These are phyloP conservation scores for Lochmaea capreae DNA, from an alignment of 2,888 invertebrate genomes.

Conservation along the genomic window DNA sequence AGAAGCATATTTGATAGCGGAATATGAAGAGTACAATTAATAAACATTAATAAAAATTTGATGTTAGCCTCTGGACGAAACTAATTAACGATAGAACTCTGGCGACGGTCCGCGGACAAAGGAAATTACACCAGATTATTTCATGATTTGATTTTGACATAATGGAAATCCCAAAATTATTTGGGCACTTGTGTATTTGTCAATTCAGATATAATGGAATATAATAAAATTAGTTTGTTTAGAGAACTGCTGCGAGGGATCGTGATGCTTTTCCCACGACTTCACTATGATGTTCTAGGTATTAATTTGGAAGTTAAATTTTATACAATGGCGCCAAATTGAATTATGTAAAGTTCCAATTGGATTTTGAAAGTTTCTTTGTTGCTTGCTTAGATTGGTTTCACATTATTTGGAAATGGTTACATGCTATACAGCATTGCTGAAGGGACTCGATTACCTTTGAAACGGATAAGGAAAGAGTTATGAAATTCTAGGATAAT, in stretches of 20 bases:
- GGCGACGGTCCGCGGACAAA: slow-evolving; percentile 17
- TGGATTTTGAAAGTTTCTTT: slow-evolving; percentile 25
- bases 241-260: slow-evolving; percentile 9
- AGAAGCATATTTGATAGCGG: too few relatives aligned
- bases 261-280: slow-evolving; percentile 15
- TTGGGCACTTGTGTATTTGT: slow-evolving; percentile 32
- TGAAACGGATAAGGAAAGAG: too few relatives aligned
- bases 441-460: too few relatives aligned
- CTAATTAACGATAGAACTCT: background rate
- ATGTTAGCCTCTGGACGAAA: background rate
- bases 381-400: slow-evolving; percentile 10
- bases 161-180: slow-evolving; percentile 36
- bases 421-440: too few relatives aligned
- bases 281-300: background rate
- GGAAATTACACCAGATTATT: slow-evolving; percentile 33
- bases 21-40: too few relatives aligned
- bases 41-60: too few relatives aligned
- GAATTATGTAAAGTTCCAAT: slow-evolving; percentile 28
- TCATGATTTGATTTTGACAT: slow-evolving; percentile 30
- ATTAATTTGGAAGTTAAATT: slow-evolving; percentile 15
- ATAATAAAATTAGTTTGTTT: slow-evolving; percentile 38
- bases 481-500: too few relatives aligned
- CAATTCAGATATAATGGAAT: slow-evolving; percentile 40
- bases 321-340: slow-evolving; percentile 24
- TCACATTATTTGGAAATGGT: background rate